Conservation (phyloP, 2,113 vertebrate genomes). For the Polyodon spathula region DNA sequence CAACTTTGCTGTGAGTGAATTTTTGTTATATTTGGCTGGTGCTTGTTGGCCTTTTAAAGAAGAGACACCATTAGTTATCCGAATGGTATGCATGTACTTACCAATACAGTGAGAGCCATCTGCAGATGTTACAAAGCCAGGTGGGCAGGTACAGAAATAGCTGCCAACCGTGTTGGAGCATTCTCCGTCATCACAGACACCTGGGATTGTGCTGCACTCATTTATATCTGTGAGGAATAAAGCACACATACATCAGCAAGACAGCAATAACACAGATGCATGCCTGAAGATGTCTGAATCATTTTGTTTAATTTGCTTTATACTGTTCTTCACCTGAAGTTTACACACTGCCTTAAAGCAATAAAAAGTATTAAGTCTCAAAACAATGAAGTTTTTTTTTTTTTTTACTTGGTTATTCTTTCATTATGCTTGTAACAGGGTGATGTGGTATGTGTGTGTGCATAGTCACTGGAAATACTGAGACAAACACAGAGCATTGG, state of each 20-base stretch:
- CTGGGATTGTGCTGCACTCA: conserved; percentile 33
- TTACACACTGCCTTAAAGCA: too few species aligned
- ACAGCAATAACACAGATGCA: too few species aligned
- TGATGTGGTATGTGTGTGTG: too few species aligned
- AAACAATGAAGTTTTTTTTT: too few species aligned
- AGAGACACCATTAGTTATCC: not conserved
- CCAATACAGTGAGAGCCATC: conserved; percentile 40
- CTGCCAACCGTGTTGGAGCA: conserved; percentile 43
- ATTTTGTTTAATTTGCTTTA: too few species aligned
- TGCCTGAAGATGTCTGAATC: too few species aligned
- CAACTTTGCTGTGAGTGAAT: not conserved
- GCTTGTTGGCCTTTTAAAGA: conserved; percentile 1
- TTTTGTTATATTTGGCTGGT: conserved; percentile 10
- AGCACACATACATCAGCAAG: not conserved
- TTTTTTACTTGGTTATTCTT: too few species aligned
- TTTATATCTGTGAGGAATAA: conserved; percentile 37
- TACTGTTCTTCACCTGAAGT: too few species aligned
- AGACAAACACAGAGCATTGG: too few species aligned
- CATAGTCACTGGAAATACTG: too few species aligned
- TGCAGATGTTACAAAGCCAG: conserved; percentile 32
- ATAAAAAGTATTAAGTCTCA: too few species aligned
- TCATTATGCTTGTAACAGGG: too few species aligned
- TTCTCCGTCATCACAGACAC: conserved; percentile 37
- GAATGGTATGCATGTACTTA: conserved; percentile 28
- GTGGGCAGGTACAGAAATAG: conserved; percentile 40